These are phyloP conservation scores for Drosophila ezoana DNA, from an alignment of 2,888 invertebrate genomes.

Conservation along the genomic window DNA sequence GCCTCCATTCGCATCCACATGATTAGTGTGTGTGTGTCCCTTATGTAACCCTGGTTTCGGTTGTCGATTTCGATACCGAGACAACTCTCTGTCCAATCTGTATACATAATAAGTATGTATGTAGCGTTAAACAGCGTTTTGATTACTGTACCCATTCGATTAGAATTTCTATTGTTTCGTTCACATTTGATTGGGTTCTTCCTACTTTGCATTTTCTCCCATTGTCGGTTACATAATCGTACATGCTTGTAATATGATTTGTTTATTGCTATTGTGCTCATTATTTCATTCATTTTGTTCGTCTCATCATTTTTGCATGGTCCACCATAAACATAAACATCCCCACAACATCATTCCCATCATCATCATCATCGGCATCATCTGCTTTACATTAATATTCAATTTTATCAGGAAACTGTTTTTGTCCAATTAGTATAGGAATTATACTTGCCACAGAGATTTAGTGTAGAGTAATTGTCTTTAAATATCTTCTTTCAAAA, in stretches of 20 bases:
- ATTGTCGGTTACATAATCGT: conserved; percentile 34
- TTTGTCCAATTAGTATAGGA: neutral
- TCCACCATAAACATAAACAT: conserved; percentile 8
- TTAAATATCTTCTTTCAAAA: no score
- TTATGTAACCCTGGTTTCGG: conserved; percentile 12
- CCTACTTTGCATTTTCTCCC: conserved; percentile 31
- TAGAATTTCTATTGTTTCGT: conserved; percentile 49
- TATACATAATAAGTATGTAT: conserved; percentile 56
- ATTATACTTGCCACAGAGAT: neutral
- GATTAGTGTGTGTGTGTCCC: conserved; percentile 29
- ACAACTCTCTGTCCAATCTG: conserved; percentile 14
- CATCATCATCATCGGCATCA: conserved; percentile 6
- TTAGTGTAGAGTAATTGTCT: neutral
- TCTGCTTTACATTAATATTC: neutral
- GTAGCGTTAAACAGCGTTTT: conserved; percentile 72
- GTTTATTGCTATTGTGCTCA: conserved; percentile 18
- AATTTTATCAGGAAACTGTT: no score
- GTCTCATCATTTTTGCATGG: conserved; percentile 33
- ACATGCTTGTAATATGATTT: conserved; percentile 26
- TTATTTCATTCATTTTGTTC: conserved; percentile 12
- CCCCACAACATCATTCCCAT: conserved; percentile 1
- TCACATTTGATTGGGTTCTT: conserved; percentile 42
- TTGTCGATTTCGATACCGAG: neutral
- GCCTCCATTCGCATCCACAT: conserved; percentile 5
- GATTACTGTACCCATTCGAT: conserved; percentile 50